Conservation (phyloP, 2,113 vertebrate species). For the Loxodonta africana region DNA sequence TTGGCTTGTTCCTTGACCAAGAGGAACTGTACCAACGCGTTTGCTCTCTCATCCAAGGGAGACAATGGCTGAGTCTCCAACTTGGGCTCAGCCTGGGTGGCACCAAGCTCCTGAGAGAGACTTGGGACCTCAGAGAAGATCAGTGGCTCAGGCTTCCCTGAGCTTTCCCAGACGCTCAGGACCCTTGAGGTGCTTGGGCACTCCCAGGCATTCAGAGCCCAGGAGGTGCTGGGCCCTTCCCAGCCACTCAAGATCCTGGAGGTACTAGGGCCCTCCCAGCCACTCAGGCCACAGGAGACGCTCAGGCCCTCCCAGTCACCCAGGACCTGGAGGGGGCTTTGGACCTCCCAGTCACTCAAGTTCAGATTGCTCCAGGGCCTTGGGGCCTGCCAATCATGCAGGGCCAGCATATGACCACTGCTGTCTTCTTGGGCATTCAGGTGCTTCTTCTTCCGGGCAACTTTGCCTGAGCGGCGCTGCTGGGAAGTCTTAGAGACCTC, state of each 20-base stretch:
- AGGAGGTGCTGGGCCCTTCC: constrained; percentile 53
- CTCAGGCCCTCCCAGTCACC: constrained; percentile 51
- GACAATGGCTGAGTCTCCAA: not conserved
- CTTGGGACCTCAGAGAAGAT: not conserved
- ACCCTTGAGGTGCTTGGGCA: not conserved
- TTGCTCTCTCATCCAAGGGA: constrained; percentile 81
- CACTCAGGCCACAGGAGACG: not conserved
- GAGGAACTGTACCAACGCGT: constrained; percentile 93
- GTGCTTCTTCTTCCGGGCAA: constrained; percentile 80
- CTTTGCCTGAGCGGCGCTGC: constrained; percentile 64
- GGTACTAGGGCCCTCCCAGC: constrained; percentile 63
- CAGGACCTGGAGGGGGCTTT: not conserved
- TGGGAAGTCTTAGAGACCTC: constrained; percentile 19
- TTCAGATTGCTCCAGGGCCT: constrained; percentile 35
- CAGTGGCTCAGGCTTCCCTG: not conserved
- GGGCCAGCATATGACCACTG: not conserved
- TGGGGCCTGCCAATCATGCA: constrained; percentile 33
- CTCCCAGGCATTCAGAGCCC: constrained; percentile 68
- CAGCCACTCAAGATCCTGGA: constrained; percentile 74
- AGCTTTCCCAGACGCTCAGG: constrained; percentile 15
- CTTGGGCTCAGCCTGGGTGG: not conserved
- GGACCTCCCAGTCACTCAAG: constrained; percentile 60
- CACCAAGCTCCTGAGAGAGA: constrained; percentile 9
- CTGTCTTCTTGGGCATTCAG: constrained; percentile 60
- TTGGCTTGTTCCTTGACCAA: constrained; percentile 95